Evolutionary conservation across 1,140 invertebrate genomes (phyloP).

Genomic region (Drosophila pectinifera): DNA sequence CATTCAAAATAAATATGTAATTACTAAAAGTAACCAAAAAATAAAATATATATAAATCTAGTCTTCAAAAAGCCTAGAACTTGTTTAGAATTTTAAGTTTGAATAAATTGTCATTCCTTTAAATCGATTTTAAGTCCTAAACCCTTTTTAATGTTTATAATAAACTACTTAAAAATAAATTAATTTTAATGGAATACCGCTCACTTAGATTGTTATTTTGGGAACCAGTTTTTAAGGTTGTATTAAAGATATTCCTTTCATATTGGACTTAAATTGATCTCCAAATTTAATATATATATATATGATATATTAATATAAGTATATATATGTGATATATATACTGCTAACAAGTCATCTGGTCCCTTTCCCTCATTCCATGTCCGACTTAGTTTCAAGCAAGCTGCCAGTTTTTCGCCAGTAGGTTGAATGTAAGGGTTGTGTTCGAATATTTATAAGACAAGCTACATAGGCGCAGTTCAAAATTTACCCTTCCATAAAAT

Average conservation of each 20-base stretch:
- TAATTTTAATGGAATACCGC: too few species aligned
- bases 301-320: too few species aligned
- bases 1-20: background rate
- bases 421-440: conserved; percentile 16
- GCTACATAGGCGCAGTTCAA: conserved; percentile 28
- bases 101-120: too few species aligned
- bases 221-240: too few species aligned
- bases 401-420: conserved; percentile 5
- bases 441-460: conserved; percentile 16
- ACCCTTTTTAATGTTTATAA: too few species aligned
- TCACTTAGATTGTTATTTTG: too few species aligned
- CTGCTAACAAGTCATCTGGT: background rate
- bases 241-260: too few species aligned
- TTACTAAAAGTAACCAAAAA: background rate
- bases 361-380: background rate
- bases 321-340: too few species aligned
- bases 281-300: too few species aligned
- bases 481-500: conserved; percentile 49
- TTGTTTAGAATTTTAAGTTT: background rate
- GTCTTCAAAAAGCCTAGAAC: background rate
- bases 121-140: too few species aligned
- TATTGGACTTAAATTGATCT: too few species aligned
- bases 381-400: background rate
- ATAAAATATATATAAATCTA: background rate
- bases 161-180: too few species aligned